phyloP scores from a whole-genome alignment of 1,140 invertebrate species.

The Tyrophagus putrescentiae region DNA sequence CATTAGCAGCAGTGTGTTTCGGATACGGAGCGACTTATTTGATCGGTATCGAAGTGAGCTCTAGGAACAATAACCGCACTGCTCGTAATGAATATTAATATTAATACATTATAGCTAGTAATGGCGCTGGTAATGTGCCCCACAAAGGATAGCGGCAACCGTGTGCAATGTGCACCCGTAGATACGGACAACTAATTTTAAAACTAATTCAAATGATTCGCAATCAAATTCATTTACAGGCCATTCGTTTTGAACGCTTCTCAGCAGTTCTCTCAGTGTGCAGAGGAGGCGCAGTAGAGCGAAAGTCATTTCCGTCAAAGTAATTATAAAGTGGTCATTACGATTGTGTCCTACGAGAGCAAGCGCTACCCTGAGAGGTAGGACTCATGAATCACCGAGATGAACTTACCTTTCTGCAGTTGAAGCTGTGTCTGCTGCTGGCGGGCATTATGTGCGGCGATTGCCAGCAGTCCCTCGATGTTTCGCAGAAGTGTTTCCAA shows the following conservation, averaged over 20 bases:
- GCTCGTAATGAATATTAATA: constrained; percentile 4
- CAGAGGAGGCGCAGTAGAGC: too few species aligned
- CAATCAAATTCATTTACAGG: constrained; percentile 1
- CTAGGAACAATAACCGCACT: background rate
- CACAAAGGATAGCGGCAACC: too few species aligned
- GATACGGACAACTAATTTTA: constrained; percentile 14
- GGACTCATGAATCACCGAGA: too few species aligned
- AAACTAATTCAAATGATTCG: background rate
- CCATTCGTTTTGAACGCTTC: too few species aligned
- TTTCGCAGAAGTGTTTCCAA: constrained; percentile 77
- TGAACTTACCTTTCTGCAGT: constrained; percentile 73
- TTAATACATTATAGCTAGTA: background rate
- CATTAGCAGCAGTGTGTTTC: too few species aligned
- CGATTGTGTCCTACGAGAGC: too few species aligned
- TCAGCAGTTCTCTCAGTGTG: too few species aligned
- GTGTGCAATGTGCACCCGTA: background rate
- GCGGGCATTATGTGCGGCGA: constrained; percentile 82
- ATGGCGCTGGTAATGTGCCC: too few species aligned
- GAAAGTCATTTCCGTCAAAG: too few species aligned
- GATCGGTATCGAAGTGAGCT: constrained; percentile 3
- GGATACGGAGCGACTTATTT: background rate
- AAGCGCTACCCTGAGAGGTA: too few species aligned
- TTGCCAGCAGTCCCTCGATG: constrained; percentile 83
- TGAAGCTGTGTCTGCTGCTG: constrained; percentile 87
- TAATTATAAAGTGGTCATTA: too few species aligned